Evolutionary conservation across 2,888 invertebrate genomes (phyloP).

Genomic region (Cheilosia variabilis): DNA sequence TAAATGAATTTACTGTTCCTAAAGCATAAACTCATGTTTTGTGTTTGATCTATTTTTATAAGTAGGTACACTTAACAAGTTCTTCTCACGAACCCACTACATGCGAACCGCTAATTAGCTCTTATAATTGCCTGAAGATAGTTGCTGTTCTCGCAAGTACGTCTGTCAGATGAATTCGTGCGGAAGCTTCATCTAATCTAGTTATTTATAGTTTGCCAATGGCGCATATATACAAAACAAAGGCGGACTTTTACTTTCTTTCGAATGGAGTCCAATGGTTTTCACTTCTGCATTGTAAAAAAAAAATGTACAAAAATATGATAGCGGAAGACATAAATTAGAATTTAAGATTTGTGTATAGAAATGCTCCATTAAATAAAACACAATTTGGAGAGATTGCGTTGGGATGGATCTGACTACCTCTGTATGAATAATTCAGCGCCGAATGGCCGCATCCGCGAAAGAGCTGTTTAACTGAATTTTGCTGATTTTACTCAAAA

Average conservation of each 20-base stretch:
- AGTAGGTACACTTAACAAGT: not conserved
- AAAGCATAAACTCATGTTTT: not conserved
- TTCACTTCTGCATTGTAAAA: constrained; percentile 52
- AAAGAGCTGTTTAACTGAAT: too few relatives aligned
- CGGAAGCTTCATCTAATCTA: constrained; percentile 19
- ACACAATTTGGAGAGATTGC: too few relatives aligned
- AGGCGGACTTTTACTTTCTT: constrained; percentile 55
- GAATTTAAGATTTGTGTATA: constrained; percentile 22
- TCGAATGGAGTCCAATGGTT: constrained; percentile 39
- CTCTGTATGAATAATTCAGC: too few relatives aligned
- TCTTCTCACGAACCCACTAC: not conserved
- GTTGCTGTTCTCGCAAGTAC: constrained; percentile 1
- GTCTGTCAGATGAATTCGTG: constrained; percentile 3
- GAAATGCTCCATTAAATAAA: too few relatives aligned
- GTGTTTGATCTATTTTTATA: not conserved
- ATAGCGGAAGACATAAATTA: constrained; percentile 45
- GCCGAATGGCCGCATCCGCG: too few relatives aligned
- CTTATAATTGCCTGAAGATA: constrained; percentile 6
- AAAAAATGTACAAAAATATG: constrained; percentile 31
- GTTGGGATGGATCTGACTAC: too few relatives aligned
- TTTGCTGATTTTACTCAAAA: not conserved
- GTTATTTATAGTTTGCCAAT: constrained; percentile 26
- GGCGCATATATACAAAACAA: constrained; percentile 28
- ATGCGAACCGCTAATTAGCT: constrained; percentile 31
- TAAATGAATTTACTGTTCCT: not conserved